Evolutionary conservation across 1,140 invertebrate genomes (phyloP), one percentile per base, ranked within the genome.

Genomic region (Oreohelix idahoensis): DNA sequence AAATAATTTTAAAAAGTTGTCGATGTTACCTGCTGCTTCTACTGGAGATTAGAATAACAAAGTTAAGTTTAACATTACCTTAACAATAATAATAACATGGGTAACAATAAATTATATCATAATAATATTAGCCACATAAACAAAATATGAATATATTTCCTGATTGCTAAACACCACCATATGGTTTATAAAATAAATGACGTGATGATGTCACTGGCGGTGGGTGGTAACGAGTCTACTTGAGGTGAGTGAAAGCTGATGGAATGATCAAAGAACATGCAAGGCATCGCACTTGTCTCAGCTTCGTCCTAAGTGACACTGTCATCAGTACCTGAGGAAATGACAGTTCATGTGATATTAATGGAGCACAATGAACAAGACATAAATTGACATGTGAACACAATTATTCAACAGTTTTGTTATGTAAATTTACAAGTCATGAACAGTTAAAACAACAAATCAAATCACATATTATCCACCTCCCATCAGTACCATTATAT

Each of bases 1-100:
- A 58, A 20, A n/a, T 58, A 58, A 11, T 20, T 11, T 58, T 58
- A 4, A 32, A 29, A 66, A 8, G 5, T 2, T 8, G 63, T 66
- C 63, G 63, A 66, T 66, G 63, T 66, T 23, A 32, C 29, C 63
- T 32, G 63, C 63, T 66, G 63, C 63, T 32, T 29, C 63, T 66
- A 66, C 1, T 10, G 8, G 29, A 32, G 63, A 35, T 29, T 32
- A 32, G 11, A 66, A 10, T 32, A 32, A 32, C n/a, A 20, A 58
- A 58, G 2, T 32, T 11, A 66, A 5, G 13, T 23, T 4, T 58
- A 58, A 58, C 53, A 58, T 4, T n/a, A 58, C 53, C 5, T 58
- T 58, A 58, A 66, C n/a, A 66, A 35, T 35, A 66, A 66, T n/a
- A 32, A 32, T 66, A 66, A 66, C 63, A 66, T 66, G 8, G 1